A percentile compares a stretch with the other conserved stretches of the same genome.
Evolutionary conservation across 2,113 vertebrate genomes (phyloP).

Genomic region (Perccottus glenii): DNA sequence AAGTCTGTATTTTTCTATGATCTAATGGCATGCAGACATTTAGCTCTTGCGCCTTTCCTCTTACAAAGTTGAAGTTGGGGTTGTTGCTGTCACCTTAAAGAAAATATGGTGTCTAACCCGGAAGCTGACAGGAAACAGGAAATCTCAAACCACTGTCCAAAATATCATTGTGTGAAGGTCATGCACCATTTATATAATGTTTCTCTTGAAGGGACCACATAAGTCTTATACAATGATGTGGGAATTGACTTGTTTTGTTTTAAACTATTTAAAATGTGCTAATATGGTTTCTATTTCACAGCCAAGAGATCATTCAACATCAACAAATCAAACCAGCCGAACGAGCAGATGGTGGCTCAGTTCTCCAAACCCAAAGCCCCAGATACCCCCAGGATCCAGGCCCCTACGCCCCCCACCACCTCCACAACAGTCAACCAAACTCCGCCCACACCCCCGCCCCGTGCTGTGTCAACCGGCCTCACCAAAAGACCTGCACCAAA

Average conservation of each 20-base stretch:
- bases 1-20: conserved; percentile 9
- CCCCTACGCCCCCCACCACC: neutral
- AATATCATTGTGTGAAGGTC: conserved; percentile 28
- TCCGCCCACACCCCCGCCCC: neutral
- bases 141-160: conserved; percentile 53
- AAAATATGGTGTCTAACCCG: conserved; percentile 42
- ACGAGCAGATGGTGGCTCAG: conserved; percentile 47
- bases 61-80: conserved; percentile 1
- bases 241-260: neutral
- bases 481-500: conserved; percentile 58
- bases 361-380: conserved; percentile 48
- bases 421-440: neutral
- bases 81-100: conserved; percentile 1
- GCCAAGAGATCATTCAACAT: conserved; percentile 61
- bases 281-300: conserved; percentile 38
- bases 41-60: conserved; percentile 16
- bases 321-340: conserved; percentile 31
- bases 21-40: neutral
- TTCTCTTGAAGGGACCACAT: neutral
- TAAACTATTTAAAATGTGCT: neutral
- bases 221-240: neutral
- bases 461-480: neutral
- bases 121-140: conserved; percentile 69
- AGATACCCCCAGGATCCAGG: conserved; percentile 16
- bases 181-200: conserved; percentile 12